Percentiles rank a stretch among this genome's conserved stretches.
These are phyloP conservation scores for Buceros bicornis DNA, from an alignment of 2,797 vertebrate species.

Conservation along the genomic window DNA sequence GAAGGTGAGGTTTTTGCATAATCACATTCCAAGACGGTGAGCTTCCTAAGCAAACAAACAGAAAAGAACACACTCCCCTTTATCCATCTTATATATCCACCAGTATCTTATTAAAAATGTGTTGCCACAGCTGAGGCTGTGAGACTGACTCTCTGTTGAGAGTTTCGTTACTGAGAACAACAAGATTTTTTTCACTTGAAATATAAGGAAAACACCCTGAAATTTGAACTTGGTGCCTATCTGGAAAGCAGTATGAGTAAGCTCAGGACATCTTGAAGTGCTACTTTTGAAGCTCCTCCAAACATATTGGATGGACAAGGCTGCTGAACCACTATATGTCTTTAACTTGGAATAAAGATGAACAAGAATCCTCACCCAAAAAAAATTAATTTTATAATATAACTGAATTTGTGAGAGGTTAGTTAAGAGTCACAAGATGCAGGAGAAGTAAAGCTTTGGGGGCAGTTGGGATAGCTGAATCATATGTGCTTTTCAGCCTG, in stretches of 20 bases:
- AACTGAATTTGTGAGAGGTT: background rate
- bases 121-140: background rate
- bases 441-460: background rate
- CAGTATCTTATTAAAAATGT: background rate
- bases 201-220: background rate
- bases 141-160: background rate
- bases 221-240: background rate
- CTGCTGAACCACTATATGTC: background rate
- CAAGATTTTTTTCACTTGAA: constrained; percentile 20
- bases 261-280: background rate
- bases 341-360: background rate
- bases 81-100: background rate
- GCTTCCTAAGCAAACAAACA: background rate
- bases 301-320: background rate
- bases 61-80: background rate
- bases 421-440: background rate
- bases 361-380: background rate
- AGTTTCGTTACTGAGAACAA: background rate
- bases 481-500: background rate
- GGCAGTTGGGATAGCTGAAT: background rate
- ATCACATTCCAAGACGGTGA: background rate
- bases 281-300: background rate
- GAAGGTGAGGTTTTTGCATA: background rate
- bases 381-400: background rate
- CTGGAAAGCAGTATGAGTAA: background rate